These are phyloP conservation scores for Laticauda laticaudata DNA, from an alignment of 2,113 vertebrate species.

Conservation along the genomic window DNA sequence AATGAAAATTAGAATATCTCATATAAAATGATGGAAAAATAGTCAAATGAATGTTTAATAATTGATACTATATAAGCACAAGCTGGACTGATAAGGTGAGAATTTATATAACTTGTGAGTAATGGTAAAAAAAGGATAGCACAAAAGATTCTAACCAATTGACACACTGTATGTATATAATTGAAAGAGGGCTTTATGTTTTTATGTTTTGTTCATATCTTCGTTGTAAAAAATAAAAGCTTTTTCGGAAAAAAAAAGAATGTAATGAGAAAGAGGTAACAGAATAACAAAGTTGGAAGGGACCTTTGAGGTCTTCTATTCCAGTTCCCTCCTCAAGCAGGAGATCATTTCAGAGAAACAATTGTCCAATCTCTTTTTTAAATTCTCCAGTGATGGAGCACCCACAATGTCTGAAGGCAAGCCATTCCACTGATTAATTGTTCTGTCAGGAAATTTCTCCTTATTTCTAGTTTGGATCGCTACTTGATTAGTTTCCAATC, in stretches of 20 bases:
- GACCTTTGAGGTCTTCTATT: not conserved
- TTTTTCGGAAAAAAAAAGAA: not conserved
- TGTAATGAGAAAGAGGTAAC: not conserved
- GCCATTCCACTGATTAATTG: not conserved
- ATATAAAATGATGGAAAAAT: too few species aligned
- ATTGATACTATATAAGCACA: too few species aligned
- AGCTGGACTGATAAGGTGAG: too few species aligned
- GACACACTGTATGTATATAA: too few species aligned
- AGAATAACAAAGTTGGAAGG: not conserved
- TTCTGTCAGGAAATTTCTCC: not conserved
- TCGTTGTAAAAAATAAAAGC: too few species aligned
- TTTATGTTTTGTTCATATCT: too few species aligned
- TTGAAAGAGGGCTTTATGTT: too few species aligned
- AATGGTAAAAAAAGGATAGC: too few species aligned
- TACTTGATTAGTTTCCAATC: not conserved
- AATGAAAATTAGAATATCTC: too few species aligned
- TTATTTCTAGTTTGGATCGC: not conserved
- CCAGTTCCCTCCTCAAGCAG: not conserved
- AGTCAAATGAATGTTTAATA: too few species aligned
- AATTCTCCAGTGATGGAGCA: not conserved
- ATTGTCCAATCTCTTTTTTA: not conserved
- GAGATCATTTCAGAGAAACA: not conserved
- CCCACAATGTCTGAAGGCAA: not conserved
- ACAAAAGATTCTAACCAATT: too few species aligned
- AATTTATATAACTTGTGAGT: too few species aligned